Percentiles rank a stretch among this genome's conserved stretches.
These are phyloP conservation scores for Leucophenga montana DNA, from an alignment of 2,888 invertebrate species.

Conservation along the genomic window DNA sequence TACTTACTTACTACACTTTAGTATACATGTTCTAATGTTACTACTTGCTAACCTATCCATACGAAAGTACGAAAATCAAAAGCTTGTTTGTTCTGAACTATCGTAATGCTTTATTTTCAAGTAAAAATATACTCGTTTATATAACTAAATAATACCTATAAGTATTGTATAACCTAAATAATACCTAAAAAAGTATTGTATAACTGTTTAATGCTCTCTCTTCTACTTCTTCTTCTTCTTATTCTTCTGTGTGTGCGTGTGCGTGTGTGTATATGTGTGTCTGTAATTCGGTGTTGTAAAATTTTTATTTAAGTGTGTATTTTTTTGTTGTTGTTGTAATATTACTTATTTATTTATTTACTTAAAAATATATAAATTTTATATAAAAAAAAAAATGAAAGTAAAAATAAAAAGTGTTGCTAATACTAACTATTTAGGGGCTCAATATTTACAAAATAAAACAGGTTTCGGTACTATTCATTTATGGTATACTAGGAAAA, in stretches of 20 bases:
- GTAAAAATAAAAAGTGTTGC: too few species aligned
- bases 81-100: neutral
- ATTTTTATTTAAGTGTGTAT: neutral
- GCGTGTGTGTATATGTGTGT: slow-evolving; percentile 23
- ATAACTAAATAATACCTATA: neutral
- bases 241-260: slow-evolving; percentile 22
- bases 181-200: neutral
- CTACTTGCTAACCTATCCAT: neutral
- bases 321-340: neutral
- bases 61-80: too few species aligned
- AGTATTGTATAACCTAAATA: too few species aligned
- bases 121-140: slow-evolving; percentile 1
- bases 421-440: too few species aligned
- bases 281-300: slow-evolving; percentile 17
- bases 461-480: too few species aligned
- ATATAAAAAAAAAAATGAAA: too few species aligned
- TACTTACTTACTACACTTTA: neutral
- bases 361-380: too few species aligned
- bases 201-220: neutral
- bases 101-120: slow-evolving; percentile 7
- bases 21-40: slow-evolving; percentile 1
- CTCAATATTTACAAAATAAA: too few species aligned
- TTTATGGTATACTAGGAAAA: too few species aligned
- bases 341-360: slow-evolving; percentile 4
- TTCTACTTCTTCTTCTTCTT: neutral